Conservation (phyloP, 53 echinoderm and acorn worm species). For the Arbacia lixula region DNA sequence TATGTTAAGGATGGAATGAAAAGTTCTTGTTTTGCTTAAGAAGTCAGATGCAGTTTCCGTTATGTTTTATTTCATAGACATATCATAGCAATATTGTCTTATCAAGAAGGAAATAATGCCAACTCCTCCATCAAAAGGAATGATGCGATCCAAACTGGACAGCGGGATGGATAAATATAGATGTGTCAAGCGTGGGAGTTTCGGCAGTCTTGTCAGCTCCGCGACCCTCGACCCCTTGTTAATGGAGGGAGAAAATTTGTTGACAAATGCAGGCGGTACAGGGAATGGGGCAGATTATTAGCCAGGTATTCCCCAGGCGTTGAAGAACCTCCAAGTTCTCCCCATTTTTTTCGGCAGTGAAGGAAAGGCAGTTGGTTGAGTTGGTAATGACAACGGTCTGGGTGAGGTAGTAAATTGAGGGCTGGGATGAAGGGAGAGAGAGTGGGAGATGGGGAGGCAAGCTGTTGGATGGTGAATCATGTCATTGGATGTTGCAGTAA, state of each 20-base stretch:
- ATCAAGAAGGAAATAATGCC: no score
- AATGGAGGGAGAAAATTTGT: conserved; percentile 61
- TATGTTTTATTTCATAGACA: no score
- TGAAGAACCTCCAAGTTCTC: conserved; percentile 15
- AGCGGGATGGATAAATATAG: conserved; percentile 33
- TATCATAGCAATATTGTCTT: no score
- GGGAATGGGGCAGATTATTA: conserved; percentile 32
- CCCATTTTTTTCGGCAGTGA: no score
- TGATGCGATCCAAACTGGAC: background rate
- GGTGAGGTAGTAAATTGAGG: conserved; percentile 7
- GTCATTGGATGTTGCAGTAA: no score
- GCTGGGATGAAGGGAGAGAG: conserved; percentile 11
- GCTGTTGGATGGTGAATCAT: no score
- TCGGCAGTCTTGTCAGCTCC: conserved; percentile 47
- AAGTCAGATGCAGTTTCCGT: no score
- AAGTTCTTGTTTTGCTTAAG: no score
- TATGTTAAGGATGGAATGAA: no score
- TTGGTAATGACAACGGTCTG: conserved; percentile 44
- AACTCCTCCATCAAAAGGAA: no score
- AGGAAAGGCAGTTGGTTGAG: no score
- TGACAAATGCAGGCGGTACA: conserved; percentile 36
- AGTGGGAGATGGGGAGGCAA: conserved; percentile 7
- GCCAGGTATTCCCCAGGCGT: conserved; percentile 37
- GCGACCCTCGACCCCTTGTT: conserved; percentile 48
- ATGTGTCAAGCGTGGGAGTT: conserved; percentile 59